These are phyloP conservation scores for Plusia festucae DNA, from an alignment of 2,888 invertebrate species.

Conservation along the genomic window DNA sequence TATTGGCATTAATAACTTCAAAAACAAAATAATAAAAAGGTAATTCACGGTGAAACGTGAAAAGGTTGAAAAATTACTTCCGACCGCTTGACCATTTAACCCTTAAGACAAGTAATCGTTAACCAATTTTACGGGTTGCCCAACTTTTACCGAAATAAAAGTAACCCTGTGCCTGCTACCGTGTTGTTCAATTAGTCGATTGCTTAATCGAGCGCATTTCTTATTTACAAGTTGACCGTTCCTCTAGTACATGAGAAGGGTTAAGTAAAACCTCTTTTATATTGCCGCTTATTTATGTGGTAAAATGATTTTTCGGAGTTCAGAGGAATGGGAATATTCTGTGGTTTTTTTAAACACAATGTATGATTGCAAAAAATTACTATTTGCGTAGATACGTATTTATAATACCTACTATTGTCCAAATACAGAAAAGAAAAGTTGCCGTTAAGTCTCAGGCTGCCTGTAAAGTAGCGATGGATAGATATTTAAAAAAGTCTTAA, in stretches of 20 bases:
- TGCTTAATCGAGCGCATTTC: conserved; percentile 34
- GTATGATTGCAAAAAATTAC: too few species aligned
- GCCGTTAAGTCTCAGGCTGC: too few species aligned
- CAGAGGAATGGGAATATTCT: not conserved
- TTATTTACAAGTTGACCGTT: conserved; percentile 36
- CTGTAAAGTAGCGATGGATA: too few species aligned
- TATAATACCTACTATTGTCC: too few species aligned
- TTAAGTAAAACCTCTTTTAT: conserved; percentile 13
- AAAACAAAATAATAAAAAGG: not conserved
- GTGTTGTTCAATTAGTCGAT: conserved; percentile 40
- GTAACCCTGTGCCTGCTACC: conserved; percentile 22
- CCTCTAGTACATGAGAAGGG: conserved; percentile 12
- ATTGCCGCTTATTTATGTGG: not conserved
- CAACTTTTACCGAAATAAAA: conserved; percentile 20
- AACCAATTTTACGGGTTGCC: conserved; percentile 20
- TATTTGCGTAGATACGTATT: too few species aligned
- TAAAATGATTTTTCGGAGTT: not conserved
- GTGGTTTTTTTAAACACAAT: too few species aligned
- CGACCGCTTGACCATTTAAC: not conserved
- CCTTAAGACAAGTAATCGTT: conserved; percentile 10
- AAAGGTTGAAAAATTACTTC: not conserved
- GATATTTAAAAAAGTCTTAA: too few species aligned
- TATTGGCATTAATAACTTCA: too few species aligned
- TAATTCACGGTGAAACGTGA: not conserved
- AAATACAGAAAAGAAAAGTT: too few species aligned